phyloP scores from a whole-genome alignment of 2,113 vertebrate species.

The Maccullochella peelii region DNA sequence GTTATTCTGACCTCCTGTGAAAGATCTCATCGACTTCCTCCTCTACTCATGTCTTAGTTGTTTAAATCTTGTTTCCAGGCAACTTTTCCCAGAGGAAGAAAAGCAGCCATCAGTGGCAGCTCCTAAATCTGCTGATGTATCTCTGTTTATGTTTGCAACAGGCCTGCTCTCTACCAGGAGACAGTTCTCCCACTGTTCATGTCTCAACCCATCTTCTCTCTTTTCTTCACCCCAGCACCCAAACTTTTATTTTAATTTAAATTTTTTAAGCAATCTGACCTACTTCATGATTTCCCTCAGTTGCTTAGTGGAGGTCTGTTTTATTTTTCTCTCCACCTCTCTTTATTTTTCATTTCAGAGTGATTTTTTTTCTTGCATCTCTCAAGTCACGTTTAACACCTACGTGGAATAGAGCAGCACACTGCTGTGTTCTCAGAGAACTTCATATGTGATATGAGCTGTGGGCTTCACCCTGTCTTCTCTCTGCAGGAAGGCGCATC shows the following conservation, averaged over 20 bases:
- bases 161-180: background rate
- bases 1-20: background rate
- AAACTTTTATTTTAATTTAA: background rate
- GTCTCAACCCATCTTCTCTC: background rate
- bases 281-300: constrained; percentile 28
- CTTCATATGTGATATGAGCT: constrained; percentile 16
- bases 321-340: background rate
- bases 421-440: constrained; percentile 53
- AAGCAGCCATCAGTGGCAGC: background rate
- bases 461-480: constrained; percentile 4
- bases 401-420: background rate
- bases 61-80: constrained; percentile 39
- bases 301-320: background rate
- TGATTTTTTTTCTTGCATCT: constrained; percentile 9
- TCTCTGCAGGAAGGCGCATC: constrained; percentile 42
- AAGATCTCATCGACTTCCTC: background rate
- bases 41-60: background rate
- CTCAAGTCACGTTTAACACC: background rate
- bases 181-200: background rate
- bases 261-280: constrained; percentile 19
- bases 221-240: background rate
- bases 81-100: constrained; percentile 12
- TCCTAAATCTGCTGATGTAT: constrained; percentile 11
- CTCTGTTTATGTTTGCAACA: constrained; percentile 30
- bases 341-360: constrained; percentile 12